Base-by-base conservation (phyloP, 2,113 vertebrate genomes). In the Eudyptes chrysolophus region DNA sequence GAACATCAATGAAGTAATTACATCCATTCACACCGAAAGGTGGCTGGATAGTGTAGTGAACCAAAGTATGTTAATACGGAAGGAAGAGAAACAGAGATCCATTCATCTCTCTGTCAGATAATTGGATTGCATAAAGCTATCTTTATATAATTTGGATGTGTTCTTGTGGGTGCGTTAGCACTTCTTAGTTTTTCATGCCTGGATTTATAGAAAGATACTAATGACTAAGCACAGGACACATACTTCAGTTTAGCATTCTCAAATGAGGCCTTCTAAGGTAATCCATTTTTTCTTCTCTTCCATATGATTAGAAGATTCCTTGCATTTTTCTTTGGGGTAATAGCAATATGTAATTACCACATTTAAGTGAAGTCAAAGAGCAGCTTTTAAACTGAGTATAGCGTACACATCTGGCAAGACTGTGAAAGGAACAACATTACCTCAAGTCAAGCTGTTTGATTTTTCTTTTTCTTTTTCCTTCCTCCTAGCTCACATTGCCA, bases 1-100 rank as follows among this genome's bases (percentile, higher is more conserved):
- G 89, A 92, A 91, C 70, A 85, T 69, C 83, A 87, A 72, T 92
- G 62, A 86, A 78, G 40, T 69, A 92, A 97, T 97, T 92, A 83
- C 66, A 62, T 71, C 66, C 85, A 92, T 90, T 95, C 89, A 83
- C 51, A 77, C 29, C 7, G 4, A 95, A 95, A 92, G 55, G 84
- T 81, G 70, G 14, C 46, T 87, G 83, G 38, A 49, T 54, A 78
- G 34, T 3, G 0, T 62, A 80, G 48, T 24, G 49, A 86, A 79
- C 54, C 20, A 74, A 94, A 84, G 89, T 29, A 38, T 2, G 0
- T 49, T 77, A 88, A 92, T 46, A 92, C 5, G 92, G 58, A 68
- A 90, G 84, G 78, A 83, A 74, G 44, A 64, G 74, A 95, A 81
- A 48, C 10, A 32, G 64, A 86, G 40, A 69, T 71, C 64, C 57